Percentiles rank a stretch among this genome's conserved stretches.
Conservation (phyloP, 2,888 invertebrate species). For the Brenthis daphne region DNA sequence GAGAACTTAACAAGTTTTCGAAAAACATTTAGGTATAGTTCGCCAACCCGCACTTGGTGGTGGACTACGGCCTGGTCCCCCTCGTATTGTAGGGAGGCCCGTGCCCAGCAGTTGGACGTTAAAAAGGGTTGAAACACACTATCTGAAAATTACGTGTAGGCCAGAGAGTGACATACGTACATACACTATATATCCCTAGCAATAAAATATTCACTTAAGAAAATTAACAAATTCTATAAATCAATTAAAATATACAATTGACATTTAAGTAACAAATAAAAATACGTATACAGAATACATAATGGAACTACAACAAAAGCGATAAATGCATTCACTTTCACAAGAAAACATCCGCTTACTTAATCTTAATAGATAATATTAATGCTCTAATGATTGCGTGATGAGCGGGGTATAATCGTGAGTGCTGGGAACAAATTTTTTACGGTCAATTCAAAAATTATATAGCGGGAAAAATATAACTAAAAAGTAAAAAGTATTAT, state of each 20-base stretch:
- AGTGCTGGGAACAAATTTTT: constrained; percentile 14
- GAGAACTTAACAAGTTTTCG: too few relatives aligned
- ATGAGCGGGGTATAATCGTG: constrained; percentile 12
- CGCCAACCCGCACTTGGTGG: too few relatives aligned
- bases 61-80: too few relatives aligned
- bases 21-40: too few relatives aligned
- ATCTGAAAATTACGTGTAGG: too few relatives aligned
- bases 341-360: constrained; percentile 42
- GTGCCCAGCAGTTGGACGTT: too few relatives aligned
- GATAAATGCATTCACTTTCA: constrained; percentile 43
- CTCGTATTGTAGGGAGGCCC: too few relatives aligned
- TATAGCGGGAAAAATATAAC: background rate
- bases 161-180: too few relatives aligned
- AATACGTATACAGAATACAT: constrained; percentile 1
- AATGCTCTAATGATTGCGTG: constrained; percentile 36
- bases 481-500: constrained; percentile 6
- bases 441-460: constrained; percentile 11
- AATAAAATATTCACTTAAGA: too few relatives aligned
- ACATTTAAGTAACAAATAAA: background rate
- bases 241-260: background rate
- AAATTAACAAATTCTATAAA: too few relatives aligned
- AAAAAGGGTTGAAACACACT: too few relatives aligned
- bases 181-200: too few relatives aligned
- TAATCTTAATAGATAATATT: constrained; percentile 40
- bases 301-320: constrained; percentile 21